Percentiles rank a stretch among this genome's conserved stretches.
Evolutionary conservation across 2,797 vertebrate species (phyloP).

Genomic region (Coranthus polyacanthus): DNA sequence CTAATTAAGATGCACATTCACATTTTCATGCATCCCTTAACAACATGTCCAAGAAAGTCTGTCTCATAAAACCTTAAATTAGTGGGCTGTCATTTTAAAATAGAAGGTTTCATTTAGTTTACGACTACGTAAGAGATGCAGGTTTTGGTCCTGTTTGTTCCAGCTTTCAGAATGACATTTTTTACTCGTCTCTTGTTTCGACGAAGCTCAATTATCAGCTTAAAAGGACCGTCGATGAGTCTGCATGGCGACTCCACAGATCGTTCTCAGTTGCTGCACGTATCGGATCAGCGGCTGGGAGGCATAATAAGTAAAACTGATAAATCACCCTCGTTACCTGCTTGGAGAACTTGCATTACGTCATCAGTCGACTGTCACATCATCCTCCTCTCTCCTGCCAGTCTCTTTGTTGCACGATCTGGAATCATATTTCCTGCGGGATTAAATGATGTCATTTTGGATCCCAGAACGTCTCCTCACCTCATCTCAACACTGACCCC

Average conservation of each 20-base stretch:
- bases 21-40: slow-evolving; percentile 57
- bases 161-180: neutral
- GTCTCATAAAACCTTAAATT: slow-evolving; percentile 46
- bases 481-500: slow-evolving; percentile 16
- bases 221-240: neutral
- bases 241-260: slow-evolving; percentile 3
- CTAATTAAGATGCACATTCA: slow-evolving; percentile 80
- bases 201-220: slow-evolving; percentile 27
- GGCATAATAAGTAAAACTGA: slow-evolving; percentile 29
- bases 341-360: slow-evolving; percentile 10
- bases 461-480: slow-evolving; percentile 36
- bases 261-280: slow-evolving; percentile 11
- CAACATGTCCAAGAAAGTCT: slow-evolving; percentile 52
- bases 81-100: slow-evolving; percentile 33
- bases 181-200: neutral
- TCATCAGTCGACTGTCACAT: slow-evolving; percentile 7
- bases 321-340: slow-evolving; percentile 23
- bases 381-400: neutral
- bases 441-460: slow-evolving; percentile 28
- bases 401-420: slow-evolving; percentile 13
- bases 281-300: too few relatives aligned
- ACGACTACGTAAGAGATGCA: slow-evolving; percentile 4
- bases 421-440: slow-evolving; percentile 26
- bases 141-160: neutral
- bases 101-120: slow-evolving; percentile 33